Evolutionary conservation across 2,888 invertebrate species (phyloP).

Genomic region (Coenonympha arcania): DNA sequence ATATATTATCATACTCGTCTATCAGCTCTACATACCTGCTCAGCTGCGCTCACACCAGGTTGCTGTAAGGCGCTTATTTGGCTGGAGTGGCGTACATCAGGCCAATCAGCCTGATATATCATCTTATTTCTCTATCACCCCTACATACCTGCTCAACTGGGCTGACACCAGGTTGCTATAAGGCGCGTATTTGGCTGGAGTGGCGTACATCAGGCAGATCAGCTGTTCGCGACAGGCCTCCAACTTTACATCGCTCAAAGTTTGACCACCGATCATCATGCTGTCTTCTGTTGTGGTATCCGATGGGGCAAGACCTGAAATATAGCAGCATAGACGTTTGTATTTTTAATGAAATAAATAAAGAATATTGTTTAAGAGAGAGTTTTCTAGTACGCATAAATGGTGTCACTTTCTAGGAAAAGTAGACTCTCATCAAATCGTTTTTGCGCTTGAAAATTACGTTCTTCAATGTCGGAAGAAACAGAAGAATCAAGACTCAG

Average conservation of each 20-base stretch:
- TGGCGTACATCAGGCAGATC: constrained; percentile 90
- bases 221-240: constrained; percentile 83
- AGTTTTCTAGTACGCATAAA: too few relatives aligned
- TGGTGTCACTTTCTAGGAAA: too few relatives aligned
- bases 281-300: constrained; percentile 56
- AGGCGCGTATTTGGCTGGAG: constrained; percentile 90
- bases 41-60: constrained; percentile 90
- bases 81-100: constrained; percentile 91
- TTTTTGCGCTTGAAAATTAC: too few relatives aligned
- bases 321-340: constrained; percentile 64
- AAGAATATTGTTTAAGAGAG: too few relatives aligned
- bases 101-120: constrained; percentile 87
- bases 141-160: constrained; percentile 79
- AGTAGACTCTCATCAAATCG: too few relatives aligned
- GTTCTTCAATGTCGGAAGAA: too few relatives aligned
- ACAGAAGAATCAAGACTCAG: too few relatives aligned
- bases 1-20: too few relatives aligned
- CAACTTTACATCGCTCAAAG: constrained; percentile 69
- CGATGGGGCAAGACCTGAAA: constrained; percentile 74
- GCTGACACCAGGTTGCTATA: constrained; percentile 92
- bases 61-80: constrained; percentile 91
- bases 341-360: too few relatives aligned
- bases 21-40: too few relatives aligned
- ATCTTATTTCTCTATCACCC: too few relatives aligned
- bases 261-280: constrained; percentile 49